Percentiles rank a stretch among this genome's conserved stretches.
Conservation (phyloP, 2,797 vertebrate species). For the Sandelia bainsii region DNA sequence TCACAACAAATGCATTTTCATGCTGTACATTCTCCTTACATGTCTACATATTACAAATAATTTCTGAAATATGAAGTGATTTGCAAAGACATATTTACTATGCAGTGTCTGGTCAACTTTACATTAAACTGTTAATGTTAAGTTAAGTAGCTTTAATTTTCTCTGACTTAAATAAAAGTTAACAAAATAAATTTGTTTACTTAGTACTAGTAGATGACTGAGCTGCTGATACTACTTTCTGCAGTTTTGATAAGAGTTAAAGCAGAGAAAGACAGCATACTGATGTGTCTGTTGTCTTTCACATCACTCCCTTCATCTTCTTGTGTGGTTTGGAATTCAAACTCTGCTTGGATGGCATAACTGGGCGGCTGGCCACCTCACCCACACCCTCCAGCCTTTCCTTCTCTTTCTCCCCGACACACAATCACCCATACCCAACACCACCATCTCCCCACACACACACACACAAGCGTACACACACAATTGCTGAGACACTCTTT, state of each 20-base stretch:
- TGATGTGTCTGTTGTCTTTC: conserved; percentile 45
- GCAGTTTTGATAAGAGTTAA: background rate
- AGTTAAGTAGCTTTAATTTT: too few relatives aligned
- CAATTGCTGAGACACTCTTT: conserved; percentile 77
- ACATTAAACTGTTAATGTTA: too few relatives aligned
- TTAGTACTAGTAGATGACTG: background rate
- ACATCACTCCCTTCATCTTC: conserved; percentile 62
- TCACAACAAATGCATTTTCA: conserved; percentile 15
- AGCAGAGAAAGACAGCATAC: conserved; percentile 22
- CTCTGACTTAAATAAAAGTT: background rate
- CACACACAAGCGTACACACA: conserved; percentile 50
- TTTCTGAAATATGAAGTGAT: background rate
- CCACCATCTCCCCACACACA: conserved; percentile 33
- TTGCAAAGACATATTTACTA: too few relatives aligned
- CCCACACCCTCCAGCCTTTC: conserved; percentile 64
- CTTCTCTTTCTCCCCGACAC: conserved; percentile 66
- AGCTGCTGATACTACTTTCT: background rate
- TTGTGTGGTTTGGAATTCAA: conserved; percentile 76
- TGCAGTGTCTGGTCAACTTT: too few relatives aligned
- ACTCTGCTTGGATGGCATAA: conserved; percentile 68
- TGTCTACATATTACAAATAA: background rate
- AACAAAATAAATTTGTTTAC: too few relatives aligned
- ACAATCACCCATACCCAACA: conserved; percentile 26
- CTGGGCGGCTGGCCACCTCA: conserved; percentile 64
- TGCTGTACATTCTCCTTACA: conserved; percentile 1